Evolutionary conservation across 2,797 vertebrate species (phyloP), one percentile per base, ranked within the genome.

Genomic region (Enteromius argenteus): DNA sequence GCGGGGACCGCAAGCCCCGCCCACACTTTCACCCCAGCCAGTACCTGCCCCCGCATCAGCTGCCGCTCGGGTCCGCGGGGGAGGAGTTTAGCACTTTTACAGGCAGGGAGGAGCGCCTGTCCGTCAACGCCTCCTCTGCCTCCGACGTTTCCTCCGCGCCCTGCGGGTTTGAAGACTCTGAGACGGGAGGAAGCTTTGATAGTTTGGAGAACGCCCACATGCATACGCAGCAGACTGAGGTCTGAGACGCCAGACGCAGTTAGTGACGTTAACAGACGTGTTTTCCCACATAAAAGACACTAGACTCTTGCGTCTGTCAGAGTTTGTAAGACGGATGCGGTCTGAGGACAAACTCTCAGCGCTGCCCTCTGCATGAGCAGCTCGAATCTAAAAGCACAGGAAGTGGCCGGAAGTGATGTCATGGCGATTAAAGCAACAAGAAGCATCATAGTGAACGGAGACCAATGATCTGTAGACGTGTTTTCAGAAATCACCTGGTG

Each of bases 151-250:
- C 82, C 90, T 96, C 97, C 0, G 93, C 92, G 5, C 91, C 92
- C 21, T 94, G 96, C 0, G 95, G 95, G 86, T 95, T 95, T 51
- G 96, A 95, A 6, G 96, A 96, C 67, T 96, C 96, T 0, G 97
- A 97, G 93, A 95, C 94, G 27, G 94, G 95, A 64, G 91, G 95
- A 91, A 97, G 96, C 93, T 96, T 96, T 75, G 97, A 97, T 90
- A 97, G 97, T 0, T 89, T 96, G 86, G 97, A 97, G 1, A 96
- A 97, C 13, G 23, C 71, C 21, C 84, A 86, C 58, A 84, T 32
- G 80, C 96, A 99, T 92, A 99, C 98, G 15, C 98, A 99, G 86
- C 98, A 99, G 93, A 99, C 98, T 32, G 97, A 99, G 91, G 98
- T 99, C 89, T 99, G 95, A 96, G 44, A 32, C 0, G 3, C 32